Conservation (phyloP, 2,113 vertebrate species). For the Catharus fuscescens region DNA sequence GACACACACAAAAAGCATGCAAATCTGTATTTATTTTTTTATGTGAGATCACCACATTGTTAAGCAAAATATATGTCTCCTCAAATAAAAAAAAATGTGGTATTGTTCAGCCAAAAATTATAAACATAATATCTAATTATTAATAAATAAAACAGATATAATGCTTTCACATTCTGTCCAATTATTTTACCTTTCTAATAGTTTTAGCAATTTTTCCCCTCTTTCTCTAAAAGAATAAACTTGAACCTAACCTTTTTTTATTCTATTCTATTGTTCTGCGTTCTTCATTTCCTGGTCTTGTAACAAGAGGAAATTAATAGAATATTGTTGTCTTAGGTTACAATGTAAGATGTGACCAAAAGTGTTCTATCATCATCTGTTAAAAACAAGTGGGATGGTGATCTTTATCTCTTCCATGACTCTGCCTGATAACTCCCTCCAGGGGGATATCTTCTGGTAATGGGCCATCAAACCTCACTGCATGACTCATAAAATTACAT, state of each 20-base stretch:
- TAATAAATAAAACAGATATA: neutral
- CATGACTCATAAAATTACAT: too few relatives aligned
- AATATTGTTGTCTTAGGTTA: neutral
- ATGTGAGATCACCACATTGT: neutral
- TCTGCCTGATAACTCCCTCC: neutral
- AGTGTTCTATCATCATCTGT: neutral
- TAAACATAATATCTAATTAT: neutral
- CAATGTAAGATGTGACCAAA: neutral
- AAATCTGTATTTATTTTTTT: neutral
- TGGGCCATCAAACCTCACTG: neutral
- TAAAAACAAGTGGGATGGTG: neutral
- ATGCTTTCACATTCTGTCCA: neutral
- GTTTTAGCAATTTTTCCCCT: neutral
- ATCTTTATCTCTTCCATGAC: too few relatives aligned
- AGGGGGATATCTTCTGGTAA: neutral
- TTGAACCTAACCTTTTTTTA: neutral
- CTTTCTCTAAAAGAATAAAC: neutral
- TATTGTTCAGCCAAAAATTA: fast-evolving
- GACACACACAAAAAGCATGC: fast-evolving
- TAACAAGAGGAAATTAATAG: neutral
- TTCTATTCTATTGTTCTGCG: neutral
- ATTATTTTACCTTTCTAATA: neutral
- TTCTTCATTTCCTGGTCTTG: neutral
- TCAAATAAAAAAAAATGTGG: neutral
- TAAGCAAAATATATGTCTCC: neutral